A percentile compares a stretch with the other conserved stretches of the same genome.
These are phyloP conservation scores for Hemicentrotus pulcherrimus DNA, from an alignment of 35 echinoderm and acorn worm species.

Conservation along the genomic window DNA sequence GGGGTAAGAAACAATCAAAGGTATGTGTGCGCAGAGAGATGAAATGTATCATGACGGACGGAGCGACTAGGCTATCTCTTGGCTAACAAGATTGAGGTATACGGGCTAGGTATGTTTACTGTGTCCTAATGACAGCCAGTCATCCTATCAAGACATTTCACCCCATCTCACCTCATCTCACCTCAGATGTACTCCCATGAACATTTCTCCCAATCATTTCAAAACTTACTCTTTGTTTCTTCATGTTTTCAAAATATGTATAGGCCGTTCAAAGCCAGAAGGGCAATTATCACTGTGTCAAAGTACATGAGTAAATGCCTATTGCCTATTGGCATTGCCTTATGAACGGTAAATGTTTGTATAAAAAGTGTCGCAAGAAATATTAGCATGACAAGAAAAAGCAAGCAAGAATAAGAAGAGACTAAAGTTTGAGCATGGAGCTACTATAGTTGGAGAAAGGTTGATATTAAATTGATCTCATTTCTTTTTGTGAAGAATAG, in stretches of 20 bases:
- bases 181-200: not conserved
- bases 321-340: no score
- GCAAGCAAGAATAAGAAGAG: not conserved
- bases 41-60: not conserved
- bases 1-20: conserved; percentile 5
- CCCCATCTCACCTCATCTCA: not conserved
- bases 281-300: no score
- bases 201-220: not conserved
- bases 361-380: not conserved
- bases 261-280: no score
- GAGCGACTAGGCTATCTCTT: not conserved
- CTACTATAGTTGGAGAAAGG: not conserved
- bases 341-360: no score
- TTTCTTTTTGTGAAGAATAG: not conserved
- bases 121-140: not conserved
- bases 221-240: not conserved
- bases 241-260: no score
- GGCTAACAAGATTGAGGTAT: not conserved
- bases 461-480: not conserved
- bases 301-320: no score
- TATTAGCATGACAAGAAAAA: not conserved
- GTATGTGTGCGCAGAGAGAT: conserved; percentile 1
- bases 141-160: not conserved
- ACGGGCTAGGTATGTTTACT: not conserved
- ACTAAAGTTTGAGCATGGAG: not conserved